A percentile compares a stretch with the other conserved stretches of the same genome.
Evolutionary conservation across 2,113 vertebrate species (phyloP).

Genomic region (Phaethon lepturus): DNA sequence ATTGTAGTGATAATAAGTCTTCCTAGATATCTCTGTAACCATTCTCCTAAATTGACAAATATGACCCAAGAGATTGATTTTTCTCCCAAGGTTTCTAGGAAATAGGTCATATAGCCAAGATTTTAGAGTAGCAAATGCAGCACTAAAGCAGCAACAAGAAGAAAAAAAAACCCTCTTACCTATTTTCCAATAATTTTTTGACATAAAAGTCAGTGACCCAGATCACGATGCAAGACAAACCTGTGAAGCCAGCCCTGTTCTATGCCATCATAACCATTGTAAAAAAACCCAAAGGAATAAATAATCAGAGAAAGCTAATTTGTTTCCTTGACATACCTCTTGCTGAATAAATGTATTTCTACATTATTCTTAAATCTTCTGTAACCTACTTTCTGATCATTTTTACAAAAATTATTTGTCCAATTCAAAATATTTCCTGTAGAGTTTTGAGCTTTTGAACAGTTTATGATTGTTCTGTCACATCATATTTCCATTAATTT

Average conservation of each 20-base stretch:
- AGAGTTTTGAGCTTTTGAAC: background rate
- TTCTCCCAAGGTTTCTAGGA: background rate
- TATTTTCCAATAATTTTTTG: background rate
- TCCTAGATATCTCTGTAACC: background rate
- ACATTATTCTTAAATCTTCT: background rate
- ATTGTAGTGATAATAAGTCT: background rate
- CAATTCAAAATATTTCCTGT: rapidly evolving
- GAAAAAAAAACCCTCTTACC: background rate
- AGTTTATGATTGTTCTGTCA: background rate
- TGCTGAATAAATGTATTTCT: background rate
- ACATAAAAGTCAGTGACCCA: background rate
- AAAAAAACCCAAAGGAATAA: background rate
- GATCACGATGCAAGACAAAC: background rate
- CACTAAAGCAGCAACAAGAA: background rate
- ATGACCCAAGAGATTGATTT: background rate
- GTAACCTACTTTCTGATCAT: background rate
- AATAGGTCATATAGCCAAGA: background rate
- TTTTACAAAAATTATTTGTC: background rate
- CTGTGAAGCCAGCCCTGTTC: background rate
- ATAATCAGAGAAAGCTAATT: background rate
- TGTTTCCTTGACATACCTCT: background rate
- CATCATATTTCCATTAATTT: background rate
- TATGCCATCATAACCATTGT: background rate
- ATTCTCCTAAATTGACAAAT: background rate
- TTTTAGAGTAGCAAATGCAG: background rate